Base-by-base conservation (phyloP, 2,113 vertebrate genomes). In the Psittacula cyanocephala region DNA sequence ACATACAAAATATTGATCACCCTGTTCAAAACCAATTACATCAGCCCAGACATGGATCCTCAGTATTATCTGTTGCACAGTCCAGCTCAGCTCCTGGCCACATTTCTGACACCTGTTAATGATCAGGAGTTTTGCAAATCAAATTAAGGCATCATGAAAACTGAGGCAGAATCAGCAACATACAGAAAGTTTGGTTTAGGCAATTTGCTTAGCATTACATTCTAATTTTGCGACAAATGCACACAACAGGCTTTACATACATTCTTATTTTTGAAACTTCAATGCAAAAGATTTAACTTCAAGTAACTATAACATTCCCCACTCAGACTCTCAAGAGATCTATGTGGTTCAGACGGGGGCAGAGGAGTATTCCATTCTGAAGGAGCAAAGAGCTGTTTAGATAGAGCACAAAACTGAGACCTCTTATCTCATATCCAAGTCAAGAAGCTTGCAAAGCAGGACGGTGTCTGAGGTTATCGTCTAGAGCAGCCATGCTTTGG, bases 1-100 rank as follows among this genome's bases (percentile, higher is more conserved):
- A 29, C 17, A 62, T 3, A 31, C 2, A 46, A 62, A 81, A 41
- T 0, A 1, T 2, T 9, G 18, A n/a, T 53, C 49, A 81, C 7
- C 3, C 46, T 14, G 7, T 35, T 59, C 28, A 86, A 78, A 91
- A n/a, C 2, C 5, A 27, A 3, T 52, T 50, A 81, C 35, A 52
- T 35, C 35, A 79, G 31, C 11, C 24, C 27, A 59, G 60, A 24
- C 5, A 2, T 0, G 0, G 44, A 28, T 41, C 11, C 17, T 84
- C 43, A 25, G 10, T 19, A 46, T 28, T 19, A 29, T 3, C 10
- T 33, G 19, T 3, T 19, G 37, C 31, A 77, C 0, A 55, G 37
- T 8, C 60, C 9, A 41, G 24, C 53, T 78, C 69, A 70, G 55
- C 17, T 74, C 14, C 41, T 46, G 67, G 49, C 2, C 3, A 0